These are phyloP conservation scores for Nyctalus aviator DNA, from an alignment of 2,797 vertebrate species.

Conservation along the genomic window DNA sequence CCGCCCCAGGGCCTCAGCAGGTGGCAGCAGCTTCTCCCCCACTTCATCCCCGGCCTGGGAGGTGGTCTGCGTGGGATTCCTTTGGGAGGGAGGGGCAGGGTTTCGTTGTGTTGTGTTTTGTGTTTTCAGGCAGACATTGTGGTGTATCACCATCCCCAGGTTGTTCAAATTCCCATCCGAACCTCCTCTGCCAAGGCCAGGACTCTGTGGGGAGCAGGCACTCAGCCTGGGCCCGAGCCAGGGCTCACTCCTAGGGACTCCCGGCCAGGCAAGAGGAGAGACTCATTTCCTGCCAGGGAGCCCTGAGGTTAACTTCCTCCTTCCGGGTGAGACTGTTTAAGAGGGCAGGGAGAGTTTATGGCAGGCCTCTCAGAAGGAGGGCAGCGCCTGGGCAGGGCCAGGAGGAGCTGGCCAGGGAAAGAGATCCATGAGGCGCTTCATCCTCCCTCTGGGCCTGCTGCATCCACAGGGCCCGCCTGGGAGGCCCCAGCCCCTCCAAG, in stretches of 20 bases:
- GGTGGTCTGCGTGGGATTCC: no score
- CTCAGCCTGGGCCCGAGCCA: background rate
- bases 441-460: background rate
- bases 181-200: background rate
- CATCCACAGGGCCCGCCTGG: fast-evolving
- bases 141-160: background rate
- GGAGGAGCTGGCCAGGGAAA: background rate
- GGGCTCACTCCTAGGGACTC: background rate
- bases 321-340: constrained; percentile 73
- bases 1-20: background rate
- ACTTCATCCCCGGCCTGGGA: fast-evolving
- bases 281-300: constrained; percentile 47
- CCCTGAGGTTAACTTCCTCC: constrained; percentile 67
- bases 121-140: background rate
- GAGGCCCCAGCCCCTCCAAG: background rate
- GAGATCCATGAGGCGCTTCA: background rate
- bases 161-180: background rate
- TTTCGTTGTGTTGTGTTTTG: background rate
- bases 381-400: background rate
- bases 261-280: background rate
- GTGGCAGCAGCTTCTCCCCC: no score
- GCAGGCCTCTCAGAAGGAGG: background rate
- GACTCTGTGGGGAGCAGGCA: background rate
- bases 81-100: fast-evolving
- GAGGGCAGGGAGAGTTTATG: background rate